Base-by-base conservation (phyloP, 2,888 invertebrate species). In the Trilocha varians region DNA sequence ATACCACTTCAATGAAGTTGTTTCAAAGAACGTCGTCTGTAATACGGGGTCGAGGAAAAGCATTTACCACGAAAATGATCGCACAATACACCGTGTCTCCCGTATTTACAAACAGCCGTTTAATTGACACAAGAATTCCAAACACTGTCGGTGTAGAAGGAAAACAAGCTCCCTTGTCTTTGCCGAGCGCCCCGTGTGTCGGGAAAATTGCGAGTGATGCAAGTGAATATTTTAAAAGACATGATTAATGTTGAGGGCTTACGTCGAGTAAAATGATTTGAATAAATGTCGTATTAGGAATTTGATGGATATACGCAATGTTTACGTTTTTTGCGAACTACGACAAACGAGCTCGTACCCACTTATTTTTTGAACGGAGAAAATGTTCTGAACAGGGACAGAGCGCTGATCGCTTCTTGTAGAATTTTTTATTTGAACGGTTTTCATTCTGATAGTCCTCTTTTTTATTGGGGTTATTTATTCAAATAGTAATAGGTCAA, bases 81-180 rank as follows among this genome's bases (percentile, higher is more conserved):
- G 59, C 57, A 57, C 58, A 52, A 59, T 67, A 53, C 59, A 54
- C 60, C 55, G 60, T 73, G 70, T 72, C 72, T 62, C 52, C 50
- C 52, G 50, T 79, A 73, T 79, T 75, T 79, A 79, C 73, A 79
- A 82, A 80, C 74, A 78, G 62, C 59, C 66, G 61, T 73, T 75
- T 78, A 80, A 78, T 78, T 78, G 75, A 74, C 70, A 59, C 57
- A 69, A 63, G 77, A 79, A 79, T 83, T 73, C 65, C 66, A 78
- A 80, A 77, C 79, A 79, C 50, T 52, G 65, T 44, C 63, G 57
- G 59, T 58, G 67, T 57, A 62, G 62, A 71, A 71, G 65, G 71
- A 72, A 78, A 78, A 77, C 76, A 72, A 59, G 57, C 57, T 58
- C 58, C 56, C 54, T 55, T 52, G 59, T 57, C 56, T 55, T 53